Percentiles rank a stretch among this genome's conserved stretches.
Evolutionary conservation across 2,888 invertebrate genomes (phyloP).

Genomic region (Creontiades dilutus): DNA sequence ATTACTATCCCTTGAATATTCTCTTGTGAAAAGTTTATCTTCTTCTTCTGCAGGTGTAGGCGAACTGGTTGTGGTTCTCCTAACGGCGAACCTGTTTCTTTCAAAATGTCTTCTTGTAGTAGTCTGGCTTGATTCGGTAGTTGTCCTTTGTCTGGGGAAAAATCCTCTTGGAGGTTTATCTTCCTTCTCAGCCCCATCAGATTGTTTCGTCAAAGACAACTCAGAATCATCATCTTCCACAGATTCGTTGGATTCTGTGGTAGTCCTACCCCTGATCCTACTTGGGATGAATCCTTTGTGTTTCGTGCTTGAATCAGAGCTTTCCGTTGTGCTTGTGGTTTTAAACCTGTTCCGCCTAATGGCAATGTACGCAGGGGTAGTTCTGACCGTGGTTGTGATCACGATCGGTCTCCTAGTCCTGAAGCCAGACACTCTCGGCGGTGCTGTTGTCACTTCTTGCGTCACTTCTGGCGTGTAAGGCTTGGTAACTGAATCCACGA

Average conservation of each 20-base stretch:
- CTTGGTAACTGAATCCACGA: constrained; percentile 65
- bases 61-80: constrained; percentile 57
- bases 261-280: constrained; percentile 62
- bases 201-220: neutral
- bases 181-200: constrained; percentile 24
- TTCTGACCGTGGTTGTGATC: constrained; percentile 70
- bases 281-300: constrained; percentile 55
- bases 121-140: constrained; percentile 51
- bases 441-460: neutral
- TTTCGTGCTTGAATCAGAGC: constrained; percentile 67
- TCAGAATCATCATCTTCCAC: constrained; percentile 2
- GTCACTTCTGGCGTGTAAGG: constrained; percentile 48
- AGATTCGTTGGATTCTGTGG: constrained; percentile 61
- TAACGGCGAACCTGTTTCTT: constrained; percentile 63
- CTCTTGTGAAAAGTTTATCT: constrained; percentile 69
- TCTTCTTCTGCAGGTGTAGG: constrained; percentile 54
- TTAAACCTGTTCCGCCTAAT: constrained; percentile 72
- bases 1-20: constrained; percentile 71
- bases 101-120: constrained; percentile 5
- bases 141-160: constrained; percentile 43
- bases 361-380: constrained; percentile 71
- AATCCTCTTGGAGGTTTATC: constrained; percentile 56
- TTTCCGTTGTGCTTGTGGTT: constrained; percentile 75
- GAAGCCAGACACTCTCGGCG: constrained; percentile 59
- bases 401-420: constrained; percentile 71